Base-by-base conservation (phyloP, 1,140 invertebrate genomes). In the Drosophila repletoides region DNA sequence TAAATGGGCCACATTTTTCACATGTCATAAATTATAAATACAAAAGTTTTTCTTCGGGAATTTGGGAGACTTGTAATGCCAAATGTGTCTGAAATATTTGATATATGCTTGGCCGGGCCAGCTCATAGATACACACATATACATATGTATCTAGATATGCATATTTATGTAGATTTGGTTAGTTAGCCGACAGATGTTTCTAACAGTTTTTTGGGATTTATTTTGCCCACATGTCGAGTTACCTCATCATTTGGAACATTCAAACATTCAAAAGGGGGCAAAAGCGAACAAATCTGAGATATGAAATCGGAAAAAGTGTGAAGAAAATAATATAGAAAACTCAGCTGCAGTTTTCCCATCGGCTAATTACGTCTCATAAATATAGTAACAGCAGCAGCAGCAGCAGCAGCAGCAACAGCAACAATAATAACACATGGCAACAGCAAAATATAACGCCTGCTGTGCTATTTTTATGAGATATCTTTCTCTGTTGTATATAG, bases 331-430 rank as follows among this genome's bases (percentile, higher is more conserved):
- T 9, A 34, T 24, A 49, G 17, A 49, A 65, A 55, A 55, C 17
- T 69, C 52, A 64, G 55, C 63, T 56, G 58, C 63, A 58, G 19
- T 63, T 68, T n/a, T 59, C 21, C 52, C 38, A 51, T 7, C 26
- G 36, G 45, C 68, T 72, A 64, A 83, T 72, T 76, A 72, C 63
- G 66, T 40, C 61, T 43, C 70, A 68, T 58, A 69, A 56, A 58
- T 69, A 64, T 69, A 51, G 43, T 24, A 46, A 29, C 40, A 40
- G 24, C 64, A 46, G 17, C 22, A 51, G 33, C 14, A 53, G 40
- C 64, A 46, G 17, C 22, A 51, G 33, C 14, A 53, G 40, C 22
- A 43, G 17, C 21, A 36, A 26, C 12, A 24, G 6, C 41, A 48
- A 14, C 15, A 28, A 38, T 22, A 55, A 58, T 6, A 12, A 38